Conservation (phyloP, 2,797 vertebrate genomes). For the Carapus acus region DNA sequence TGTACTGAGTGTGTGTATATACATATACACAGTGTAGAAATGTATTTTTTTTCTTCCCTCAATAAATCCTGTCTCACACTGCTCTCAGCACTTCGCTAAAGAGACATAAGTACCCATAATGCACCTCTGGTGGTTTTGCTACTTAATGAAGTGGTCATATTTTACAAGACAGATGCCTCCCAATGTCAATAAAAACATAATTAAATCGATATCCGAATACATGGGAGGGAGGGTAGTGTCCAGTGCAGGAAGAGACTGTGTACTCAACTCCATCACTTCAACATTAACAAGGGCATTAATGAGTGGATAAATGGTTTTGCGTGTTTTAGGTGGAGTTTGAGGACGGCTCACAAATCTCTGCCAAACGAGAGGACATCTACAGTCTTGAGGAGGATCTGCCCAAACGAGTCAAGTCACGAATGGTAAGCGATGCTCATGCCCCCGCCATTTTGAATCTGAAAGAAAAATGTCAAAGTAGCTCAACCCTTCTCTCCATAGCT, state of each 20-base stretch:
- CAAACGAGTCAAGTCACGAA: constrained; percentile 89
- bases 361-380: constrained; percentile 94
- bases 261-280: too few relatives aligned
- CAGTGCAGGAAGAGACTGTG: too few relatives aligned
- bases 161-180: neutral
- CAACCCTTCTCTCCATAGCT: too few relatives aligned
- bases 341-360: constrained; percentile 87
- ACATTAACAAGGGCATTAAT: too few relatives aligned
- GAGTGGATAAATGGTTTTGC: too few relatives aligned
- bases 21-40: too few relatives aligned
- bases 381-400: constrained; percentile 91
- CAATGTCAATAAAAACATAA: neutral
- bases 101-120: neutral
- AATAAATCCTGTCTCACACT: neutral
- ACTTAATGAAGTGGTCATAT: neutral
- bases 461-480: too few relatives aligned
- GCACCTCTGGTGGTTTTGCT: neutral
- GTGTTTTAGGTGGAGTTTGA: constrained; percentile 90
- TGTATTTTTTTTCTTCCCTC: too few relatives aligned
- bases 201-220: neutral
- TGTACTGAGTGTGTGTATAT: too few relatives aligned
- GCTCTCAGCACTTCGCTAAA: neutral
- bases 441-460: too few relatives aligned
- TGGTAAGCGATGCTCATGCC: too few relatives aligned
- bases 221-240: neutral